Base-by-base conservation (phyloP, 2,113 vertebrate species). In the Gnathonemus longibarbis region DNA sequence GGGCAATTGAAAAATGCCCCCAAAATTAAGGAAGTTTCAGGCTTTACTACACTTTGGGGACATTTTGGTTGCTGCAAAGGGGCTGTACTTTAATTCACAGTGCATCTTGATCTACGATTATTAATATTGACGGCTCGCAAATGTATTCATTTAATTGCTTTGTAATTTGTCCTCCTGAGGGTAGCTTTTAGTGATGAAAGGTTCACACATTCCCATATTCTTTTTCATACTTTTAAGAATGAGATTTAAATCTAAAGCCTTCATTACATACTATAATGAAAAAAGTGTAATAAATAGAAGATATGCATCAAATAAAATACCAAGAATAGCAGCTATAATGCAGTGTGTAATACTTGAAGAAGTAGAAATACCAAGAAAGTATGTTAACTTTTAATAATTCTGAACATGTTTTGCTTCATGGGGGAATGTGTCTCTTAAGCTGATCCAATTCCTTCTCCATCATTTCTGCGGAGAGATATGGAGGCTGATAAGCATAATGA, bases 401-500 rank as follows among this genome's bases (percentile, higher is more conserved):
- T 46, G 49, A 87, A 53, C 52, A 53, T 39, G 80, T 90, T 86
- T 90, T 90, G 50, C 89, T 85, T 46, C 80, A 31, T 53, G 58
- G 45, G 83, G 74, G 70, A 89, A 89, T 89, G 80, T 13, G 35
- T 62, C 83, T 58, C 42, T 31, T 56, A 90, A 85, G 89, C 80
- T 66, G 89, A 86, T 86, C 42, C 39, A 85, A 85, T 90, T 56
- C 77, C 77, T 27, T 53, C 89, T 46, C 49, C 83, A 90, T 85
- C 83, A 90, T 85, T 85, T 90, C 83, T n/a, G 53, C n/a, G 42
- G 52, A 45, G 19, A 86, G 89, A 90, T 85, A 9, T 48, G 80
- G 80, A 62, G 80, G 45, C 46, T 62, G 89, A 86, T 85, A 90
- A 90, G 53, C 89, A 19, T 85, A 90, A 90, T 86, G 89, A 90